Evolutionary conservation across 2,888 invertebrate genomes (phyloP).

Genomic region (Thumatha senex): DNA sequence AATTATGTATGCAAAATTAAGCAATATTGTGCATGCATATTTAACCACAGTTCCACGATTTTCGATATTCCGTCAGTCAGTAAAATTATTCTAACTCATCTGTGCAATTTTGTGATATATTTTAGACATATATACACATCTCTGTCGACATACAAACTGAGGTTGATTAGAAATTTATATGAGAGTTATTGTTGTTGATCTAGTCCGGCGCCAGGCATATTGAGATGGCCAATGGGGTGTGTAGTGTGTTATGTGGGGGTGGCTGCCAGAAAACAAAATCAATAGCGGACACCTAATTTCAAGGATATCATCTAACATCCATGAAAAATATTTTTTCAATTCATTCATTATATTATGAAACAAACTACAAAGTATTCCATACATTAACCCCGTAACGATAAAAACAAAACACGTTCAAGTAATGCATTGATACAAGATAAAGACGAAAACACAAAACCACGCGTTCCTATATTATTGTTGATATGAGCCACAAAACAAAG

Average conservation of each 20-base stretch:
- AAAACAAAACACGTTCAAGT: not conserved
- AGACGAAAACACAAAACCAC: not conserved
- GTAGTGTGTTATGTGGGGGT: slow-evolving; percentile 47
- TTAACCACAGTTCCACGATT: too few species aligned
- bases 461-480: slow-evolving; percentile 2
- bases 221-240: slow-evolving; percentile 54
- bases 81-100: too few species aligned
- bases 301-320: not conserved
- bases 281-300: slow-evolving; percentile 42
- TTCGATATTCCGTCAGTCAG: too few species aligned
- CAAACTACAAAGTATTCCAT: not conserved
- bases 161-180: too few species aligned
- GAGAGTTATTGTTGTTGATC: too few species aligned
- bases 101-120: too few species aligned
- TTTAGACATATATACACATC: too few species aligned
- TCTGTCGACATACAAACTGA: too few species aligned
- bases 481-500: slow-evolving; percentile 15
- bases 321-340: too few species aligned
- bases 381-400: not conserved
- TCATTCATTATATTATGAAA: not conserved
- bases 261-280: slow-evolving; percentile 57
- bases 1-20: too few species aligned
- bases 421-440: not conserved
- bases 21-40: too few species aligned
- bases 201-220: slow-evolving; percentile 2